Base-by-base conservation (phyloP, 2,888 invertebrate genomes). In the Tubiluchus corallicola region DNA sequence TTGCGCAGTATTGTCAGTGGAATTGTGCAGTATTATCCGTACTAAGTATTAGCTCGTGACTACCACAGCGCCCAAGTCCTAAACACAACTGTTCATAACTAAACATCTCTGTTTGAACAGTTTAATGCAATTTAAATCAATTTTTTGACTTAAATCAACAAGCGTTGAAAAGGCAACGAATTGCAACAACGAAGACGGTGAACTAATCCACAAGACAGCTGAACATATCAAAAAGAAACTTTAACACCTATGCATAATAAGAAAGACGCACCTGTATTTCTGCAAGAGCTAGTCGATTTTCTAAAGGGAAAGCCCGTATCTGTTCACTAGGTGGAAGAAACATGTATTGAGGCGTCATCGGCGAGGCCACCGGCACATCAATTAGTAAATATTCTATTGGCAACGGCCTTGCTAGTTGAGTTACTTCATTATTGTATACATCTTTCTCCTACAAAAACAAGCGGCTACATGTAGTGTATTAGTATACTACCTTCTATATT, bases 321-420 rank as follows among this genome's bases (percentile, higher is more conserved):
- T 21, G 18, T 3, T 21, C 15, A 17, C 45, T 67, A 73, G 20
- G 69, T 56, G 16, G 54, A 61, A 29, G 71, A 68, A 88, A 88
- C 41, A 82, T 82, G 62, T 72, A 81, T 51, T 75, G 70, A 40
- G 82, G 82, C 49, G 77, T 77, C 43, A 80, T 72, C 3, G 82
- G 82, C 48, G 87, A 85, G 44, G 92, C 88, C 52, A 84, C 85
- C 52, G 96, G 92, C 58, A 98, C 82, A 71, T 98, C 94, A 53
- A 96, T 79, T 59, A 98, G 72, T 58, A 96, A 73, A 71, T 96
- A 99, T 62, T 94, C 96, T 42, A 98, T 92, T 4, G 98, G 98
- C 57, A 98, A 71, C 45, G 94, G 94, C 59, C 88, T 76, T 20
- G 84, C 94, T 57, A 87, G 68, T 60, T 84, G 79, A 48, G 80